phyloP scores from a whole-genome alignment of 2,888 invertebrate species.

The Napeogenes sylphis region DNA sequence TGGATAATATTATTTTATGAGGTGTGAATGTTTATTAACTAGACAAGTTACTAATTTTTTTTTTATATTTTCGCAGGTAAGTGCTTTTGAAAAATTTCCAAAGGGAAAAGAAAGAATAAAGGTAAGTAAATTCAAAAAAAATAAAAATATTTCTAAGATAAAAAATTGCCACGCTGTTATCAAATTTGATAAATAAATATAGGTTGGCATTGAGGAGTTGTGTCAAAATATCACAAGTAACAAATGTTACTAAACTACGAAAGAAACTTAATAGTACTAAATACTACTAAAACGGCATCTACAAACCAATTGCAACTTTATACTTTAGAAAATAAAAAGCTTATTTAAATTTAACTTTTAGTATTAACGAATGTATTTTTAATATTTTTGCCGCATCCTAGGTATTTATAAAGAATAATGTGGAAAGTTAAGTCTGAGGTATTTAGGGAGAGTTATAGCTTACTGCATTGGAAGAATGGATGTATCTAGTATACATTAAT shows the following conservation, averaged over 20 bases:
- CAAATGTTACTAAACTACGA: background rate
- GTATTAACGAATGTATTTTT: too few relatives aligned
- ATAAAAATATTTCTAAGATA: background rate
- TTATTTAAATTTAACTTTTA: background rate
- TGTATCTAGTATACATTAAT: too few relatives aligned
- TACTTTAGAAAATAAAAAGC: background rate
- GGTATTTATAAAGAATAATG: too few relatives aligned
- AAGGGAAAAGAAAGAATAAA: background rate
- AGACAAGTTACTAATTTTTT: background rate
- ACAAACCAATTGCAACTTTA: background rate
- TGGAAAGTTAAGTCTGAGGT: too few relatives aligned
- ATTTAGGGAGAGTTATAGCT: too few relatives aligned
- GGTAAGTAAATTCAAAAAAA: background rate
- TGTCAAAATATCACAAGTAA: background rate
- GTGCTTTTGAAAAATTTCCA: constrained; percentile 3
- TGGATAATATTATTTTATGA: background rate
- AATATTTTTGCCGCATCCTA: too few relatives aligned
- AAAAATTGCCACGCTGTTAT: background rate
- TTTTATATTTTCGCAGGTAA: constrained; percentile 14
- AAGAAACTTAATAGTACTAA: too few relatives aligned
- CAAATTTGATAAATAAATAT: background rate
- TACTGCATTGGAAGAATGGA: too few relatives aligned
- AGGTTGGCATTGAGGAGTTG: background rate
- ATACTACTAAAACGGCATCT: background rate
- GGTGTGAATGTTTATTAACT: background rate